Evolutionary conservation across 1,140 invertebrate genomes (phyloP), one percentile per base, ranked within the genome.

Genomic region (Leptinotarsa texana): DNA sequence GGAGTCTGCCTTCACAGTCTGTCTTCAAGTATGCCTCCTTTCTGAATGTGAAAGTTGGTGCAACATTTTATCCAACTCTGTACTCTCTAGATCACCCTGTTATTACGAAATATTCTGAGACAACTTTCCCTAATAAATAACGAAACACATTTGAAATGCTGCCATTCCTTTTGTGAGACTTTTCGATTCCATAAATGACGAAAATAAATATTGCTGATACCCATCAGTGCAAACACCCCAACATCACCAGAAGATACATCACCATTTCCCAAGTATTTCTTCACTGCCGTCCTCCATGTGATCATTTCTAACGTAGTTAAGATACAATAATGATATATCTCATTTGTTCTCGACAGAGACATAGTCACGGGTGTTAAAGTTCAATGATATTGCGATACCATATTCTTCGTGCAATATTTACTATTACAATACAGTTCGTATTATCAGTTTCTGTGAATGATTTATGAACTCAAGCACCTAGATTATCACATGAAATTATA

Each of bases 341-440:
- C 63, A 65, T 65, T 65, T 33, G 63, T 65, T 24, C 27, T 65
- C 17, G 63, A 65, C 63, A 65, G 63, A 33, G 63, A 65, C 63
- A 65, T 33, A 65, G 21, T 65, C 63, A 65, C 21, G 21, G 63
- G 63, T 65, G 63, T 65, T 65, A 65, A 65, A 65, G 63, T 65
- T 65, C 63, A 65, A 13, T 24, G 63, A 65, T 65, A 33, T 65
- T 65, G 63, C 63, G 63, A 65, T 65, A 65, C 63, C 13, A 17
- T 57, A 57, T 57, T 57, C 51, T 57, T 57, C 51, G 15, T 17
- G 51, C 51, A 57, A 57, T 57, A 57, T 57, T 57, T 15, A 18
- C 15, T 57, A 57, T 57, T 57, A 57, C 51, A 57, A 57, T 57
- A 57, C 4, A 4, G 17, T 18, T 57, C n/a, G n/a, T n/a, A 57